Percentiles rank a stretch among this genome's conserved stretches.
Evolutionary conservation across 1,140 invertebrate species (phyloP).

Genomic region (Penaeus vannamei): DNA sequence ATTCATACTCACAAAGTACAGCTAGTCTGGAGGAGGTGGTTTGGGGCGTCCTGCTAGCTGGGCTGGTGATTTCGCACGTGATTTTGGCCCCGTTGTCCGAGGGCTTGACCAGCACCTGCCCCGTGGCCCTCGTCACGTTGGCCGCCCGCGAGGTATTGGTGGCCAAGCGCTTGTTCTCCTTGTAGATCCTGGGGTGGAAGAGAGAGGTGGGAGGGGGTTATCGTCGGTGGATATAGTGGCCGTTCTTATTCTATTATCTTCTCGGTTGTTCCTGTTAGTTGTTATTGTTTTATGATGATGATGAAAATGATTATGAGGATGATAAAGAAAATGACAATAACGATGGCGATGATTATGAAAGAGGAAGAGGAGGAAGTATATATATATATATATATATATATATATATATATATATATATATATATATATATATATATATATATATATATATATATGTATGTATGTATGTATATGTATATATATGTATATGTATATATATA

Average conservation of each 20-base stretch:
- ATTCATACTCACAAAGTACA: not conserved
- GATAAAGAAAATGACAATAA: too few species aligned
- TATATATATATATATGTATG: too few species aligned
- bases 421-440: too few species aligned
- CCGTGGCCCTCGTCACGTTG: not conserved
- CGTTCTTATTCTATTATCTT: too few species aligned
- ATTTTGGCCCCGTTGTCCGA: conserved; percentile 24
- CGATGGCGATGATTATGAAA: not conserved
- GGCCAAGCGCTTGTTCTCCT: not conserved
- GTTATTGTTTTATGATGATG: too few species aligned
- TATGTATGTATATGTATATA: too few species aligned
- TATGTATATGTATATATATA: too few species aligned
- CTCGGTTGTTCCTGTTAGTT: too few species aligned
- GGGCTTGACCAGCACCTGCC: not conserved
- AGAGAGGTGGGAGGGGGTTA: not conserved
- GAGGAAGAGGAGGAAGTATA: not conserved
- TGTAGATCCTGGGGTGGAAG: not conserved
- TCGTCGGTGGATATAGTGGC: too few species aligned
- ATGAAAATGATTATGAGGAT: too few species aligned
- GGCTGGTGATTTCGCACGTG: not conserved
- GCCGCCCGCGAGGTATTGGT: not conserved
- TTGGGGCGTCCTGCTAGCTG: not conserved
- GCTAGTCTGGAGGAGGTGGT: not conserved
- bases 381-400: too few species aligned
- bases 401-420: too few species aligned